These are phyloP conservation scores for Calliphora vomitoria DNA, from an alignment of 2,888 invertebrate genomes.

Conservation along the genomic window DNA sequence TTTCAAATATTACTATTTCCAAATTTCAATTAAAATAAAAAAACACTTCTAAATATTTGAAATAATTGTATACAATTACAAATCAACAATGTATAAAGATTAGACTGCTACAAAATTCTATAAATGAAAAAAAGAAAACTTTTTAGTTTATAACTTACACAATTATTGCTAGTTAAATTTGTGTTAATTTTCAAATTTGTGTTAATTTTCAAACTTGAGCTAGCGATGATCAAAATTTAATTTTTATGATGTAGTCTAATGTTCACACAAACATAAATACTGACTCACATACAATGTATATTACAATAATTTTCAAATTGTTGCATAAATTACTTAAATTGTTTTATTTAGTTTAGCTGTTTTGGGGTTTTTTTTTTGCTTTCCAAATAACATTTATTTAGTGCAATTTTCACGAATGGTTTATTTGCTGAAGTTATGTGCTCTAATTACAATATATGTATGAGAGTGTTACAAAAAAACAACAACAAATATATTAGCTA, in stretches of 20 bases:
- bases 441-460: constrained; percentile 24
- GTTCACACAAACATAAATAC: too few species aligned
- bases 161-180: too few species aligned
- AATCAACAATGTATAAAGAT: neutral
- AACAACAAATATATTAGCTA: neutral
- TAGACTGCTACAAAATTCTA: too few species aligned
- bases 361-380: neutral
- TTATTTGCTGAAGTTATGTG: constrained; percentile 34
- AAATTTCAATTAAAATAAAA: neutral
- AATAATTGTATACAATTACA: neutral
- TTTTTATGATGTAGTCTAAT: too few species aligned
- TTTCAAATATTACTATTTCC: neutral
- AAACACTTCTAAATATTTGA: neutral
- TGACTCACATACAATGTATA: too few species aligned
- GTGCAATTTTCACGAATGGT: constrained; percentile 54
- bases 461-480: neutral
- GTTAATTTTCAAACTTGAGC: too few species aligned
- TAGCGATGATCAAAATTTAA: too few species aligned
- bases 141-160: too few species aligned
- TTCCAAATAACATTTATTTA: constrained; percentile 15
- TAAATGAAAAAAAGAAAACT: too few species aligned
- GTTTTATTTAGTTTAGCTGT: constrained; percentile 23
- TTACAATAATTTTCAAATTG: constrained; percentile 7
- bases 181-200: too few species aligned
- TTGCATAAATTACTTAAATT: constrained; percentile 49